Evolutionary conservation across 2,113 vertebrate species (phyloP), one percentile per base, ranked within the genome.

Genomic region (Pseudopodoces humilis): DNA sequence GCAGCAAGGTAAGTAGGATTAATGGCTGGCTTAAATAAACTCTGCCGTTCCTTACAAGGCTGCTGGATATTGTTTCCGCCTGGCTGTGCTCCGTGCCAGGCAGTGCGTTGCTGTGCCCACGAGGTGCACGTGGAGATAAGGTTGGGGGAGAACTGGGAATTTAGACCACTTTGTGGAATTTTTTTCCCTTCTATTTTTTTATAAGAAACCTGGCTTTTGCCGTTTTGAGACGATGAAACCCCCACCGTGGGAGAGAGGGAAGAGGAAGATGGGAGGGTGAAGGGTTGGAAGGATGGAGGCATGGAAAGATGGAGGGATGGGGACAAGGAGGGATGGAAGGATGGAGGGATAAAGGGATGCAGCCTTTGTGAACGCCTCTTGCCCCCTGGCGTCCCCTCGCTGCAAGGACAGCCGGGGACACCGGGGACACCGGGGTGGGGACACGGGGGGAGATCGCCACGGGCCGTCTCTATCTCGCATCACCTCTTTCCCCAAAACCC

Each of bases 1-100:
- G 96, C 92, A 78, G 96, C 95, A 96, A 98, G 98, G 98, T 98
- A 97, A 98, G 98, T 95, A 93, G 96, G 96, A 97, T 97, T 95
- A 97, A 91, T 91, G 63, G 91, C 79, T 85, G 96, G 93, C 74
- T 92, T 93, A 83, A 93, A 62, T 92, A 83, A 96, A 49, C 82
- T 37, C 44, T 72, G 88, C 86, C 69, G 52, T 86, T 90, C 95
- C 96, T 86, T 70, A 71, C 87, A 22, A 39, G 91, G 96, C 92
- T 97, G 95, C 95, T 50, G n/a, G 37, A 30, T 87, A 39, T 25
- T 76, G 43, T 92, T 96, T 96, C 91, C 39, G 35, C 92, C 85
- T 56, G 84, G 77, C 47, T 90, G 88, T 91, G 95, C 88, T 86
- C 75, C 12, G 8, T 47, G 88, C 74, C 86, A 86, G 94, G 94